These are phyloP conservation scores for Periphyllus acericola DNA, from an alignment of 2,888 invertebrate species.

Conservation along the genomic window DNA sequence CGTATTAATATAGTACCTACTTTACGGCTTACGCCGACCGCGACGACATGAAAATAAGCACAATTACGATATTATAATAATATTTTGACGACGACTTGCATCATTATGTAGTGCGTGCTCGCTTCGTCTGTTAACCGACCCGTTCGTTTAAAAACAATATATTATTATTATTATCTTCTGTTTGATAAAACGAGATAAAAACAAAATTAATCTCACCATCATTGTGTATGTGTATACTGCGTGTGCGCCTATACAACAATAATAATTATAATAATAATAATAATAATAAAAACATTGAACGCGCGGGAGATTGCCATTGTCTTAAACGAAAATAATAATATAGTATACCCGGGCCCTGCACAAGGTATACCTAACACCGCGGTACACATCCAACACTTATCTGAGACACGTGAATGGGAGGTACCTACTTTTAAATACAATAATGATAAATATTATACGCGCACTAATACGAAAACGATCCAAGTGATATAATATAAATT, in stretches of 20 bases:
- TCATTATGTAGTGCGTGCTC: not conserved
- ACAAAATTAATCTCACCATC: slow-evolving; percentile 15
- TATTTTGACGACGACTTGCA: not conserved
- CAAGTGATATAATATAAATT: not conserved
- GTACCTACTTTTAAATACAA: not conserved
- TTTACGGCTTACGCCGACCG: no score
- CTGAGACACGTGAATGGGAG: not conserved
- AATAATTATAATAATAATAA: slow-evolving; percentile 3
- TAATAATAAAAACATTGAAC: slow-evolving; percentile 17
- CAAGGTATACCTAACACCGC: not conserved
- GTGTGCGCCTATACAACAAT: not conserved
- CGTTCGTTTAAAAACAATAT: not conserved
- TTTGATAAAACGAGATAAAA: slow-evolving; percentile 11
- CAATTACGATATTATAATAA: not conserved
- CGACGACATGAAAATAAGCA: no score
- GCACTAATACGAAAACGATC: not conserved
- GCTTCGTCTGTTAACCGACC: not conserved
- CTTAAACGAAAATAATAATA: slow-evolving; percentile 21
- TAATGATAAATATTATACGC: not conserved
- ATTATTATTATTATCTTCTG: not conserved
- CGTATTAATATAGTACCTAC: no score
- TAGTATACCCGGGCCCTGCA: not conserved
- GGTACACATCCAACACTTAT: not conserved
- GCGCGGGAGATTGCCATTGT: slow-evolving; percentile 44
- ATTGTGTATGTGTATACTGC: not conserved